Base-by-base conservation (phyloP, 2,113 vertebrate species). In the Catharus minimus region DNA sequence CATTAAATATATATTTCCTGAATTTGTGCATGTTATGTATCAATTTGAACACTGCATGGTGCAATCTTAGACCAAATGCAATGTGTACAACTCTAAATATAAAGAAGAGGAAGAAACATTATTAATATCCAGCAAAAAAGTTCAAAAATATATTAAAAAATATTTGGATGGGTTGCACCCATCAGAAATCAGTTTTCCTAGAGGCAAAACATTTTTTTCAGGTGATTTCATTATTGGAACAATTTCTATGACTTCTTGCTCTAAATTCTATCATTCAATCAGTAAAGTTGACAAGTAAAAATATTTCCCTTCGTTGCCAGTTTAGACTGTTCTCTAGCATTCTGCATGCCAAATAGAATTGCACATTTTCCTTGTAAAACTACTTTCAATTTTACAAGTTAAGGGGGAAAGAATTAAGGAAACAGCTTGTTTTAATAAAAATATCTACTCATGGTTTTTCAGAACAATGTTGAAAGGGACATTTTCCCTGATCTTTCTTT, bases 181-280 rank as follows among this genome's bases (percentile, higher is more conserved):
- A 61, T 66, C 36, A 84, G 33, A 90, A 82, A 47, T 72, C 21
- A 77, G 24, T 86, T 93, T 95, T 90, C 18, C 53, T 81, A 72
- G 24, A 87, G 52, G 39, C 13, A 72, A 78, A 91, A 52, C 1
- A 17, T 65, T 92, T 91, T 81, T 85, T n/a, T 77, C 33, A 90
- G 39, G 26, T 78, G 38, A 65, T 71, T 79, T 89, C 58, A 87
- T 49, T 85, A 47, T 88, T 44, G 86, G 41, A 87, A 90, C 14
- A 58, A n/a, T 68, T 86, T 94, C 82, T 88, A 80, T 82, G 44
- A 85, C 41, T 95, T 95, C 38, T 80, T 79, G 65, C 26, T 91
- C 33, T 85, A 55, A 92, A 78, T 93, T 91, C 43, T 76, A 68
- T 90, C 94, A 77, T 57, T 94, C 88, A 88, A 5, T 86, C 47